Evolutionary conservation across 2,113 vertebrate species (phyloP), one percentile per base, ranked within the genome.

Genomic region (Mellivora capensis): DNA sequence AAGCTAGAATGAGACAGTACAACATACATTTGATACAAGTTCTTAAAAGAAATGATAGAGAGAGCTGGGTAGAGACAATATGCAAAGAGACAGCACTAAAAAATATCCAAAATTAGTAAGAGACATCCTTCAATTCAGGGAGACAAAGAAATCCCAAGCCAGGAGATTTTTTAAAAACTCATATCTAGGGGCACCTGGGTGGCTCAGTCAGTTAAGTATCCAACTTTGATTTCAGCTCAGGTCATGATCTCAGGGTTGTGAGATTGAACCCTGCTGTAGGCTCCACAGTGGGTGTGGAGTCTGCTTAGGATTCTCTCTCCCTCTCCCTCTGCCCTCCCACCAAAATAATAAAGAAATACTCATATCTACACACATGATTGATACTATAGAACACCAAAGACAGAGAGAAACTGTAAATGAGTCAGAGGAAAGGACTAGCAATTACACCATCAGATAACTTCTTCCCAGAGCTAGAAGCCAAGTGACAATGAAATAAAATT

Each of bases 31-130:
- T 54, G n/a, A 89, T 54, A n/a, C 23, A 95, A 74, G 44, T 49
- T 90, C 47, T 93, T 57, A 64, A 57, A 83, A 69, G 77, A 89
- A 52, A 29, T 18, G 61, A 95, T 21, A 71, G 61, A 87, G 15
- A 13, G 39, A 79, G 20, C 0, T 27, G 72, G 2, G 29, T n/a
- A 72, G 52, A 84, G 42, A 91, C 31, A 81, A 74, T 76, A 85
- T 81, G 44, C 20, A 74, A 96, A 92, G 17, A 85, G 14, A 85
- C 0, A 9, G 39, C 21, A 5, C 54, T 74, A 87, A 83, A 14
- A 87, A 95, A 31, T 67, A 25, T 69, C 44, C 92, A 82, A 71
- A 82, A 71, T 42, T 14, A 89, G 18, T 54, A 61, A 29, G 11
- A 88, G 29, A 71, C 6, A 76, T 85, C 34, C 18, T 42, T 87